These are phyloP conservation scores for Elanus axillaris DNA, from an alignment of 2,113 vertebrate species.

Conservation along the genomic window DNA sequence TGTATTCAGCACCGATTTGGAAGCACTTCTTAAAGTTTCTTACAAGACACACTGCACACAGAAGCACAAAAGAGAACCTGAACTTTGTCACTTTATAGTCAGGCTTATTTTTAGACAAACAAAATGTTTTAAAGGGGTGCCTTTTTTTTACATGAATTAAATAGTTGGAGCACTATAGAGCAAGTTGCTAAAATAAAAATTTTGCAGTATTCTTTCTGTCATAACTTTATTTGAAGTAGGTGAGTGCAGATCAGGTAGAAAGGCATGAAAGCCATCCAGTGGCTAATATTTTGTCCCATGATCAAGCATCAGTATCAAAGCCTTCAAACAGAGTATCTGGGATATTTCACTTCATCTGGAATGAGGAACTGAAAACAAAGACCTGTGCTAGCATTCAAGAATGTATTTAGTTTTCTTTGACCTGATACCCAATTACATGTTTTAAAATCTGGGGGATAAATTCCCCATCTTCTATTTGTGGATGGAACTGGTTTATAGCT, in stretches of 20 bases:
- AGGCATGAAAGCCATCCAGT: background rate
- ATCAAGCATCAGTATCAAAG: background rate
- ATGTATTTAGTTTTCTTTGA: background rate
- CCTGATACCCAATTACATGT: background rate
- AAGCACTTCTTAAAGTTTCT: background rate
- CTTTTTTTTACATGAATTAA: background rate
- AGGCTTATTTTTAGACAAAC: background rate
- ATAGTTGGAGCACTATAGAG: background rate
- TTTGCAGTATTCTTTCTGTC: background rate
- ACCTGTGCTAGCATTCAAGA: background rate
- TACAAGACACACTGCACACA: background rate
- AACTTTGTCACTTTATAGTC: background rate
- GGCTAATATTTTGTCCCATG: background rate
- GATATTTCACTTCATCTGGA: background rate
- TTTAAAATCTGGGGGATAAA: background rate
- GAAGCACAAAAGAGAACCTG: background rate
- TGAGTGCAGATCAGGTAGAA: background rate
- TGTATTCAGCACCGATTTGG: background rate
- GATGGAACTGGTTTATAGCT: background rate
- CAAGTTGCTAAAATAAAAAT: background rate
- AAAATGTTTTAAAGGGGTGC: background rate
- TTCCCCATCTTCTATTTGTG: background rate
- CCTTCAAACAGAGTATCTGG: background rate
- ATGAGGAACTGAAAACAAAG: background rate
- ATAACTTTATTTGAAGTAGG: background rate